These are phyloP conservation scores for Epistrophe eligans DNA, from an alignment of 2,888 invertebrate species.

Conservation along the genomic window DNA sequence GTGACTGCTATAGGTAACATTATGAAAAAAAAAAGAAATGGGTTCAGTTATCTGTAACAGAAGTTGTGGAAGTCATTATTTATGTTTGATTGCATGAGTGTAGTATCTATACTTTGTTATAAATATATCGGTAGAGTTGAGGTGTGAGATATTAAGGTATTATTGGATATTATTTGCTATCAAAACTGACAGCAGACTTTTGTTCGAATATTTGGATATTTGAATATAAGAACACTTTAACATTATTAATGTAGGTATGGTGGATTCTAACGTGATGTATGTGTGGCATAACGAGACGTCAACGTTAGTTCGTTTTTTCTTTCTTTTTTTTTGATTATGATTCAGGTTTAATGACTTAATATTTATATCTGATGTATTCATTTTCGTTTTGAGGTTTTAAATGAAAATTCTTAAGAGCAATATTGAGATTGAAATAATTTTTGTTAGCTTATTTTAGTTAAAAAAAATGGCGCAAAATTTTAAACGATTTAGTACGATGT, in stretches of 20 bases:
- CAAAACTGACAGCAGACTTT: conserved; percentile 53
- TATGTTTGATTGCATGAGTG: conserved; percentile 16
- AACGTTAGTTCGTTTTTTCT: neutral
- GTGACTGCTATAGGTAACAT: conserved; percentile 13
- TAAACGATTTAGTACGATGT: too few relatives aligned
- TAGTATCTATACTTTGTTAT: too few relatives aligned
- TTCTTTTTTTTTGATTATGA: too few relatives aligned
- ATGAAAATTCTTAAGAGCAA: too few relatives aligned
- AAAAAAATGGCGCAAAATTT: too few relatives aligned
- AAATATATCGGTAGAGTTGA: neutral
- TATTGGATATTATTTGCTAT: conserved; percentile 37
- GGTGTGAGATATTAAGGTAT: conserved; percentile 29
- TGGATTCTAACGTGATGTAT: neutral
- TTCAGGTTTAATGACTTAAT: too few relatives aligned
- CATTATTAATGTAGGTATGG: neutral
- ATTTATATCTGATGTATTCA: too few relatives aligned
- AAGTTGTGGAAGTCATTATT: conserved; percentile 46
- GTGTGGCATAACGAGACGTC: conserved; percentile 15
- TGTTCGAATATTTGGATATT: conserved; percentile 6
- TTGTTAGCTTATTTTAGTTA: too few relatives aligned
- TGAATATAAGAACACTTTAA: neutral
- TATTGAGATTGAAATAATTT: too few relatives aligned
- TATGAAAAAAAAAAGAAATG: neutral
- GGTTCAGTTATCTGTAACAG: conserved; percentile 52
- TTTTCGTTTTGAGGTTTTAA: too few relatives aligned